Conservation (phyloP, 2,888 invertebrate species). For the Leptogaster cylindrica region DNA sequence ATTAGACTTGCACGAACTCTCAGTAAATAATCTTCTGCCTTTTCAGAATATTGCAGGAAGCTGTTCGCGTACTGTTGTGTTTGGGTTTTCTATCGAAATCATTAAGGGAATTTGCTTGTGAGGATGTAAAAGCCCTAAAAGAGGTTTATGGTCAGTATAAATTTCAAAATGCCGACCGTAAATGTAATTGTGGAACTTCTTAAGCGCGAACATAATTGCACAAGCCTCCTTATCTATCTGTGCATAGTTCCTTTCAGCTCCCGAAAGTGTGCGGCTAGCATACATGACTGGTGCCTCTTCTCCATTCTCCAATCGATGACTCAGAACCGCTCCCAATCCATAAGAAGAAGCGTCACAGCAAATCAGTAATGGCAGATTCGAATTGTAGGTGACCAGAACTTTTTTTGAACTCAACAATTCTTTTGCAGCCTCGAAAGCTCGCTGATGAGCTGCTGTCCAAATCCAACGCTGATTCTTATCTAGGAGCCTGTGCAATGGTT, state of each 20-base stretch:
- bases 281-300: conserved; percentile 38
- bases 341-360: conserved; percentile 48
- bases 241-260: conserved; percentile 39
- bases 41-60: too few relatives aligned
- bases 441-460: conserved; percentile 40
- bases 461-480: conserved; percentile 46
- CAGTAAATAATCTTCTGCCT: too few relatives aligned
- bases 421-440: conserved; percentile 43
- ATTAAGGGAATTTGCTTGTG: neutral
- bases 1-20: too few relatives aligned
- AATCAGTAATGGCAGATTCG: conserved; percentile 40
- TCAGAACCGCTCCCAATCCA: conserved; percentile 45
- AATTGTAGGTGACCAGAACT: conserved; percentile 43
- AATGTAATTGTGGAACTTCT: conserved; percentile 47
- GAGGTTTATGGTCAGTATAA: conserved; percentile 35
- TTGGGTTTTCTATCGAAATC: too few relatives aligned
- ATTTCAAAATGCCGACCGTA: conserved; percentile 44
- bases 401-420: conserved; percentile 42
- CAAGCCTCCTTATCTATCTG: conserved; percentile 44
- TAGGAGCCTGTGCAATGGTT: conserved; percentile 43
- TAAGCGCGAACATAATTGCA: conserved; percentile 43
- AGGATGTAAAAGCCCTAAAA: neutral
- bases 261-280: conserved; percentile 36
- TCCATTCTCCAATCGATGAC: conserved; percentile 41
- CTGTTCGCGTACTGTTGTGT: too few relatives aligned